Evolutionary conservation across 1,140 invertebrate species (phyloP).

Genomic region (Cecropterus lyciades): DNA sequence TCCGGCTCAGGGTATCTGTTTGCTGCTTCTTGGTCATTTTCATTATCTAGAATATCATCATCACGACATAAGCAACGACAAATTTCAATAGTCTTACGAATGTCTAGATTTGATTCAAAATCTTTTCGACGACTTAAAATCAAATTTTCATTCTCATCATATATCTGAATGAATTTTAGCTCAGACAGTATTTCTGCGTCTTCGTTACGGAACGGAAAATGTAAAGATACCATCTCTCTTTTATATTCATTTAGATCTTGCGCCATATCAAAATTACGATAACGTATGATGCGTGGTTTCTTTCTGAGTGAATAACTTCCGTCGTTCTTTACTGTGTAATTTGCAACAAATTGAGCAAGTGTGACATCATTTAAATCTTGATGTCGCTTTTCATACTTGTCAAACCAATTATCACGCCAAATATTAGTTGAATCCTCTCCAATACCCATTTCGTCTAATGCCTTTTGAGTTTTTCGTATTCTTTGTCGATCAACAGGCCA

Average conservation of each 20-base stretch:
- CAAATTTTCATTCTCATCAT: conserved; percentile 33
- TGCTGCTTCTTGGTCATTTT: background rate
- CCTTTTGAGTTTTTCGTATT: conserved; percentile 31
- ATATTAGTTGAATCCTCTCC: conserved; percentile 33
- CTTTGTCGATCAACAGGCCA: conserved; percentile 37
- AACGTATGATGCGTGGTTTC: conserved; percentile 51
- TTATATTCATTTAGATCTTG: conserved; percentile 53
- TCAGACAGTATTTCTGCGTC: conserved; percentile 34
- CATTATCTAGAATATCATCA: background rate
- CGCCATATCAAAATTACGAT: conserved; percentile 57
- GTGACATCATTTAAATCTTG: conserved; percentile 35
- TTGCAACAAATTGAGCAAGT: conserved; percentile 39
- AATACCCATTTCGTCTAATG: conserved; percentile 17
- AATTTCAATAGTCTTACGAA: too few species aligned
- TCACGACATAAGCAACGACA: background rate
- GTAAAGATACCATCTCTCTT: conserved; percentile 49
- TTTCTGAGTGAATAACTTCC: conserved; percentile 35
- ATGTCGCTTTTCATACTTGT: conserved; percentile 41
- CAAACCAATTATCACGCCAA: conserved; percentile 40
- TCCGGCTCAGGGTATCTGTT: background rate
- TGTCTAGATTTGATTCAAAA: too few species aligned
- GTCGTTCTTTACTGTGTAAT: conserved; percentile 38
- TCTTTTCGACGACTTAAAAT: conserved; percentile 17
- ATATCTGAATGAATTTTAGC: conserved; percentile 30
- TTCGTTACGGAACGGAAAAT: conserved; percentile 40